phyloP scores from a whole-genome alignment of 2,113 vertebrate species.

The Nothocercus julius region DNA sequence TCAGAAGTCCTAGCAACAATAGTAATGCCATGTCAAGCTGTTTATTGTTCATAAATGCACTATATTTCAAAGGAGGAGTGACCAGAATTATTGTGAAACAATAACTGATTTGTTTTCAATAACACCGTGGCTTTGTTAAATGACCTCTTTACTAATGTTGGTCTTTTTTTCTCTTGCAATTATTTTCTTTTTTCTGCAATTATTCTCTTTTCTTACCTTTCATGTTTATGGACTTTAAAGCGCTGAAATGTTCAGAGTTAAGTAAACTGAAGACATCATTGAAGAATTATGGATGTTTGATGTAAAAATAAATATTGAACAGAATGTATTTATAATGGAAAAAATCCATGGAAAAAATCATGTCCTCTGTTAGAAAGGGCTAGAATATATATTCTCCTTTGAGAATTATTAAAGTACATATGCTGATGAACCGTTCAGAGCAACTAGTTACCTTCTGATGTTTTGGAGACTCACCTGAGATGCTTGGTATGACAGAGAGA shows the following conservation, averaged over 20 bases:
- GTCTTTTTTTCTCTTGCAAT: neutral
- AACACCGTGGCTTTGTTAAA: neutral
- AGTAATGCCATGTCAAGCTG: neutral
- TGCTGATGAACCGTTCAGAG: neutral
- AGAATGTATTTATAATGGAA: neutral
- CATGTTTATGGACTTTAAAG: neutral
- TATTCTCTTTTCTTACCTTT: too few relatives aligned
- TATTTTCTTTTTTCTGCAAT: too few relatives aligned
- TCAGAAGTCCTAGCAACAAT: neutral
- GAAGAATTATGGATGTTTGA: neutral
- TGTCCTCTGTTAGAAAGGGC: neutral
- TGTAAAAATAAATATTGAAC: neutral
- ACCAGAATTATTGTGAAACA: neutral
- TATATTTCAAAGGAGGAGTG: neutral
- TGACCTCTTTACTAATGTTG: neutral
- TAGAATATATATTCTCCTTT: neutral
- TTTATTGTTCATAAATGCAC: neutral
- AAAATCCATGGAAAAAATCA: neutral
- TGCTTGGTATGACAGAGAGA: conserved; percentile 46
- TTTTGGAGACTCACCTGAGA: conserved; percentile 78
- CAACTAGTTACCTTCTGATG: neutral
- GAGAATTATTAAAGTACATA: neutral
- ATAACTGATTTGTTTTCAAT: neutral
- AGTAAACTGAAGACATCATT: neutral
- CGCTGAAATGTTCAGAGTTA: neutral